Percentiles rank a stretch among this genome's conserved stretches.
Conservation (phyloP, 2,797 vertebrate genomes). For the Sebastes oblongus region DNA sequence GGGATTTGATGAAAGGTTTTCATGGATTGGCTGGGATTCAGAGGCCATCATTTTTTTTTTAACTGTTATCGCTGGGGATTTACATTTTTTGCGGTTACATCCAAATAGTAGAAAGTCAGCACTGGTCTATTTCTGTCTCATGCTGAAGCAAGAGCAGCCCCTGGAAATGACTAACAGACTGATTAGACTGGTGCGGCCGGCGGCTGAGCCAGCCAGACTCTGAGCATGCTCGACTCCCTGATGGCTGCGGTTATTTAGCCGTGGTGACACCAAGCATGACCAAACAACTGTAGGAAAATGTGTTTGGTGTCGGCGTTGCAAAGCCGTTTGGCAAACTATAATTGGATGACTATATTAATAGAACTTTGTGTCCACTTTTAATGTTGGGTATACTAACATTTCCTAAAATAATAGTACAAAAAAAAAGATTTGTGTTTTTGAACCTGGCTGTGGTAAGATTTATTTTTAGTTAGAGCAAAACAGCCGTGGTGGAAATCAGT, state of each 20-base stretch:
- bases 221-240: conserved; percentile 28
- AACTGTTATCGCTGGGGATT: conserved; percentile 48
- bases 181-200: conserved; percentile 45
- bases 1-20: conserved; percentile 69
- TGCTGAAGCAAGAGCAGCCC: conserved; percentile 58
- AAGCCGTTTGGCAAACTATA: not conserved
- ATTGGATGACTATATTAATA: not conserved
- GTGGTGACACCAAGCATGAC: conserved; percentile 22
- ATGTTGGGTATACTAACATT: not conserved
- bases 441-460: not conserved
- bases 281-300: conserved; percentile 27
- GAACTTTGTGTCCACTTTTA: not conserved
- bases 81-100: conserved; percentile 61
- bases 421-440: not conserved
- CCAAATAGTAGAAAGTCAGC: conserved; percentile 52
- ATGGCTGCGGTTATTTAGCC: conserved; percentile 40
- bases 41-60: conserved; percentile 51
- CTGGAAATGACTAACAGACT: conserved; percentile 67
- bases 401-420: not conserved
- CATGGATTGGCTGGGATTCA: conserved; percentile 60
- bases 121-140: conserved; percentile 61
- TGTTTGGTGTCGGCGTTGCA: not conserved
- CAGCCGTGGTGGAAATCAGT: not conserved
- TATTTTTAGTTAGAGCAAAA: not conserved
- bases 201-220: conserved; percentile 31